Evolutionary conservation across 2,888 invertebrate genomes (phyloP).

Genomic region (Andrena flavipes): DNA sequence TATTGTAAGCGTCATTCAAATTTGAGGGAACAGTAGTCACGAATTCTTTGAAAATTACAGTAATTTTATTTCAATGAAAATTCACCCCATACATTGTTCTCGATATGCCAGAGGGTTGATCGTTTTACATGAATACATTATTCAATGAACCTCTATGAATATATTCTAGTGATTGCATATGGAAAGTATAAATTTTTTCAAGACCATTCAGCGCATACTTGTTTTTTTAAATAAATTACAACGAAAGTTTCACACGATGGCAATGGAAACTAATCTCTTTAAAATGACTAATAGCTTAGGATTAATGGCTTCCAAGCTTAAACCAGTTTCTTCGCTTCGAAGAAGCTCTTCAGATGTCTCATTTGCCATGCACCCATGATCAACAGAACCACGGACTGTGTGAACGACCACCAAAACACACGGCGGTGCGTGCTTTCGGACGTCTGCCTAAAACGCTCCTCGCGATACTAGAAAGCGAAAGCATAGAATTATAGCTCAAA

Average conservation of each 20-base stretch:
- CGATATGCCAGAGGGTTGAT: conserved; percentile 6
- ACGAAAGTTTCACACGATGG: neutral
- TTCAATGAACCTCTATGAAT: neutral
- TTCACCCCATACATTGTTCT: conserved; percentile 17
- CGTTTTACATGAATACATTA: neutral
- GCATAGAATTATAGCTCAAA: conserved; percentile 27
- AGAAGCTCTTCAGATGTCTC: conserved; percentile 99
- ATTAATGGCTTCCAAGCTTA: conserved; percentile 83
- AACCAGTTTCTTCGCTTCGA: conserved; percentile 99
- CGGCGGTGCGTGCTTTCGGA: conserved; percentile 98
- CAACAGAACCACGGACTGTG: conserved; percentile 95
- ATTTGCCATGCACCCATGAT: conserved; percentile 99
- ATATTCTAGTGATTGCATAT: neutral
- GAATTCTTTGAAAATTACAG: conserved; percentile 27
- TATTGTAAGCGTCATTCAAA: neutral
- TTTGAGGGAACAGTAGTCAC: neutral
- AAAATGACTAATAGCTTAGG: conserved; percentile 19
- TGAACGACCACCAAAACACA: conserved; percentile 98
- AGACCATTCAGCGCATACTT: neutral
- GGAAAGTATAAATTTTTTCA: conserved; percentile 15
- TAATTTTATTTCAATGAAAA: conserved; percentile 51
- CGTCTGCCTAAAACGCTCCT: conserved; percentile 98
- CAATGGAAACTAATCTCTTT: conserved; percentile 9
- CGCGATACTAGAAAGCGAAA: conserved; percentile 91
- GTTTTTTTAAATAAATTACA: conserved; percentile 25